Conservation (phyloP, 2,797 vertebrate species). For the Pseudomugil tenellus region DNA sequence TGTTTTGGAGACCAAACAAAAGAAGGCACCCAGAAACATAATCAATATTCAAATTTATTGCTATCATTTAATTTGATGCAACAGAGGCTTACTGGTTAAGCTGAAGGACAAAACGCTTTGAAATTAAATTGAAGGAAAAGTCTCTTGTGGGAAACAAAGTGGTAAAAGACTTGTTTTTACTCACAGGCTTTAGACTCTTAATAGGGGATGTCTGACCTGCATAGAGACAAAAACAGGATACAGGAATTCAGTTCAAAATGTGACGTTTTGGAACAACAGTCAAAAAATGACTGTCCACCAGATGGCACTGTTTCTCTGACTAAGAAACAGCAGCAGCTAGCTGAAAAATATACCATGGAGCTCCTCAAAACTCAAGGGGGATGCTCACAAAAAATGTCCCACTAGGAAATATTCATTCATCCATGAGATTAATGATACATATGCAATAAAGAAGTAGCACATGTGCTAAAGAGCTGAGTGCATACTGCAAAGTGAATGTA, state of each 20-base stretch:
- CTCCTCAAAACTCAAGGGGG: slow-evolving; percentile 50
- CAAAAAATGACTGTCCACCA: slow-evolving; percentile 48
- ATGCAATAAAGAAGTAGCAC: slow-evolving; percentile 45
- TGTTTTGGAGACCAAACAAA: slow-evolving; percentile 76
- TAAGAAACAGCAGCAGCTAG: slow-evolving; percentile 6
- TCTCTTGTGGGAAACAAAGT: slow-evolving; percentile 34
- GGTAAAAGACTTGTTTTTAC: slow-evolving; percentile 63
- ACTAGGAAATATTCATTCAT: slow-evolving; percentile 59
- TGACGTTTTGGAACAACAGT: slow-evolving; percentile 7
- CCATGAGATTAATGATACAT: slow-evolving; percentile 68
- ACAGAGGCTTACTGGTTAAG: slow-evolving; percentile 66
- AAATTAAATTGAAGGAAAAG: slow-evolving; percentile 61
- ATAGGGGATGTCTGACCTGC: slow-evolving; percentile 95
- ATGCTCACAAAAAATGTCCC: slow-evolving; percentile 48
- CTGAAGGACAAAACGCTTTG: slow-evolving; percentile 70
- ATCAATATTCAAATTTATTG: slow-evolving; percentile 81
- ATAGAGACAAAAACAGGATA: slow-evolving; percentile 52
- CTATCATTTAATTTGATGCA: slow-evolving; percentile 76
- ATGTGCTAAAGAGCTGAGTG: slow-evolving; percentile 38
- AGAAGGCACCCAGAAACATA: slow-evolving; percentile 66
- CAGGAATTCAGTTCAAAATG: slow-evolving; percentile 38
- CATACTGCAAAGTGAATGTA: slow-evolving; percentile 28
- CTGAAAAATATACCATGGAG: slow-evolving; percentile 45
- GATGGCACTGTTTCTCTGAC: slow-evolving; percentile 69
- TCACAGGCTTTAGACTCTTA: slow-evolving; percentile 89